Percentiles rank a stretch among this genome's conserved stretches.
These are phyloP conservation scores for Endotricha flammealis DNA, from an alignment of 2,888 invertebrate genomes.

Conservation along the genomic window DNA sequence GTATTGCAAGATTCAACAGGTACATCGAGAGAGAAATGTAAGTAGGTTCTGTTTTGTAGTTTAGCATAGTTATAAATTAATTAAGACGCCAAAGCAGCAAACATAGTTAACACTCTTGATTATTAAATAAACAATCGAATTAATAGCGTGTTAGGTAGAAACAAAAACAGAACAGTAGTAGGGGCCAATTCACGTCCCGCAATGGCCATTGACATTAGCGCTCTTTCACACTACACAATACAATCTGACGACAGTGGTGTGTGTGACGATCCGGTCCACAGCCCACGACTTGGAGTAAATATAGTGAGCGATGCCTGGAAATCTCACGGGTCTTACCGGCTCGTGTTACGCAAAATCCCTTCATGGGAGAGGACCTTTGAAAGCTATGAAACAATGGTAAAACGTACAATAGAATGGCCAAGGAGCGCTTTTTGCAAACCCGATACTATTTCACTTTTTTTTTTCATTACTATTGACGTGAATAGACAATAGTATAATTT, in stretches of 20 bases:
- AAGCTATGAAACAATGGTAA: slow-evolving; percentile 21
- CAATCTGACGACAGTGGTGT: slow-evolving; percentile 13
- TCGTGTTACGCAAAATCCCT: slow-evolving; percentile 32
- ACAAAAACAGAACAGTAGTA: no score
- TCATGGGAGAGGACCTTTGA: slow-evolving; percentile 31
- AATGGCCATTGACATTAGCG: slow-evolving; percentile 11
- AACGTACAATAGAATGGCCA: slow-evolving; percentile 32
- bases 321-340: slow-evolving; percentile 32
- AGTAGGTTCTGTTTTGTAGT: no score
- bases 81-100: no score
- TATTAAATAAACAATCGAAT: no score
- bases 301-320: slow-evolving; percentile 21
- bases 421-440: slow-evolving; percentile 26
- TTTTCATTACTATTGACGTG: slow-evolving; percentile 6
- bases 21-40: no score
- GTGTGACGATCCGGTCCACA: slow-evolving; percentile 18
- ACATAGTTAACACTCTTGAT: no score
- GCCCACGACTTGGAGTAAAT: slow-evolving; percentile 16
- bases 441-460: slow-evolving; percentile 19
- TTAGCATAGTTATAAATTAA: no score
- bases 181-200: no score
- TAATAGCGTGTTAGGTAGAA: no score
- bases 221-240: slow-evolving; percentile 1
- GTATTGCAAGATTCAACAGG: no score
- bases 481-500: neutral